phyloP scores from a whole-genome alignment of 2,797 vertebrate species.

The Lepus oiostolus region DNA sequence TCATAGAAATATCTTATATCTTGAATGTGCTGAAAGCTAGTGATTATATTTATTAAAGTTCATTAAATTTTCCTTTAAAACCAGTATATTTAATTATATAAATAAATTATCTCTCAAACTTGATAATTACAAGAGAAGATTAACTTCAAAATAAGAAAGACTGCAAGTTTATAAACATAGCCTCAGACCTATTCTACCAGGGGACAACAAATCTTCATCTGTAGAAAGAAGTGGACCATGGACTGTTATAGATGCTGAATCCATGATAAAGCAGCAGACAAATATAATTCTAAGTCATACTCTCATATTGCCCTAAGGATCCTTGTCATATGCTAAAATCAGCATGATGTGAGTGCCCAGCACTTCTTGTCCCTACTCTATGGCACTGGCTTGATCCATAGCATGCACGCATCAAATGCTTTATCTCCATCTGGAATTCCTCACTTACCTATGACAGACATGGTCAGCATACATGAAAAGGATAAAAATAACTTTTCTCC shows the following conservation, averaged over 20 bases:
- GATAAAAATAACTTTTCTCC: not conserved
- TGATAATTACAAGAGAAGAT: constrained; percentile 12
- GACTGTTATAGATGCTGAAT: not conserved
- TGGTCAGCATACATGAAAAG: not conserved
- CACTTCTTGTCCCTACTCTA: not conserved
- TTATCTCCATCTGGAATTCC: not conserved
- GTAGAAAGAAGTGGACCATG: not conserved
- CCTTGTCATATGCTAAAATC: not conserved
- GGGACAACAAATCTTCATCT: not conserved
- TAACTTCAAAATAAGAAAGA: constrained; percentile 23
- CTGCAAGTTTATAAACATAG: not conserved
- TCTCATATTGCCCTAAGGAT: not conserved
- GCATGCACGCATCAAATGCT: not conserved
- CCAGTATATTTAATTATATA: not conserved
- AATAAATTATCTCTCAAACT: not conserved
- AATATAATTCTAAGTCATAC: not conserved
- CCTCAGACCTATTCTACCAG: not conserved
- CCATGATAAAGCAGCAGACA: not conserved
- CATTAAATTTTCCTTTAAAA: not conserved
- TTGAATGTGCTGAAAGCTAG: not conserved
- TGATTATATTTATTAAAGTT: not conserved
- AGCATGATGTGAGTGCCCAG: not conserved
- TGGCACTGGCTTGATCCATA: not conserved
- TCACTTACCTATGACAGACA: not conserved
- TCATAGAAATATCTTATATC: not conserved